phyloP scores from a whole-genome alignment of 1,140 invertebrate genomes.

The Drosophila pruinosa region DNA sequence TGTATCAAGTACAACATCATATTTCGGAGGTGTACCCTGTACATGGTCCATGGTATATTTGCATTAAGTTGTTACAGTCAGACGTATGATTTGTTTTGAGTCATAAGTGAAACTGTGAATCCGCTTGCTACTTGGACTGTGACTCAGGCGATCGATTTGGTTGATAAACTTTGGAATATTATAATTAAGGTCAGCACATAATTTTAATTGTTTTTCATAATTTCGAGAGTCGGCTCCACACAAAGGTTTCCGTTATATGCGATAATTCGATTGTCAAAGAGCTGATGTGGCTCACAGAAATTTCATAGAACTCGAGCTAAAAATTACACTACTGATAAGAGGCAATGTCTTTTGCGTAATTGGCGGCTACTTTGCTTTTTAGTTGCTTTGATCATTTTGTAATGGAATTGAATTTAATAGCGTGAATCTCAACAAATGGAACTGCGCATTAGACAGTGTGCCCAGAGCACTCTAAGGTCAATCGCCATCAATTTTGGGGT shows the following conservation, averaged over 20 bases:
- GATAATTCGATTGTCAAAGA: neutral
- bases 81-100: conserved; percentile 8
- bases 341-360: conserved; percentile 64
- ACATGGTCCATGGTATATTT: conserved; percentile 50
- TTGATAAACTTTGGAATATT: conserved; percentile 10
- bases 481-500: neutral
- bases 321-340: conserved; percentile 58
- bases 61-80: conserved; percentile 44
- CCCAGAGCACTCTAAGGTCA: no score
- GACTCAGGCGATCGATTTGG: conserved; percentile 14
- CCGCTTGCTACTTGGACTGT: neutral
- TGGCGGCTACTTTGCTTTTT: conserved; percentile 75
- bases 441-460: conserved; percentile 3
- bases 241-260: conserved; percentile 50
- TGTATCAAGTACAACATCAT: neutral
- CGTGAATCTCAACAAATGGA: conserved; percentile 16
- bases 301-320: conserved; percentile 32
- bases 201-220: conserved; percentile 74
- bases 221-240: conserved; percentile 40
- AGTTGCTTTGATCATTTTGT: conserved; percentile 51
- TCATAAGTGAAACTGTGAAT: conserved; percentile 34
- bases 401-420: conserved; percentile 45
- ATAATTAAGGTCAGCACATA: conserved; percentile 71
- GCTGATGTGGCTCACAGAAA: conserved; percentile 8
- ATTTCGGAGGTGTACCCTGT: conserved; percentile 61